phyloP scores from a whole-genome alignment of 1,140 invertebrate species.

The Parasteatoda tepidariorum region DNA sequence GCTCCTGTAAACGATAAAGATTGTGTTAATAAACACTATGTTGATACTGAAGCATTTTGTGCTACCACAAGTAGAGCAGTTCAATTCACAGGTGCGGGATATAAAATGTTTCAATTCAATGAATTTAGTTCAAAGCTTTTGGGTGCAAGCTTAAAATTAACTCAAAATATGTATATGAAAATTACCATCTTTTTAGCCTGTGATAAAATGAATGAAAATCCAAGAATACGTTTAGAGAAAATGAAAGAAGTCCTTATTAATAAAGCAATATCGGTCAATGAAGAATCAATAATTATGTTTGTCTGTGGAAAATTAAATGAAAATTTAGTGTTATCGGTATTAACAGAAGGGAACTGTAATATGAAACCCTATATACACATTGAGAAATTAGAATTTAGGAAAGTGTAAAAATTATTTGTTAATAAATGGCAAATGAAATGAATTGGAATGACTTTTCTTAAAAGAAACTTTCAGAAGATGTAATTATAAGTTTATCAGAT shows the following conservation, averaged over 20 bases:
- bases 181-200: too few species aligned
- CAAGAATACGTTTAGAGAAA: too few species aligned
- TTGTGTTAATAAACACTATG: neutral
- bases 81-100: neutral
- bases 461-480: too few species aligned
- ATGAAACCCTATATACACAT: slow-evolving; percentile 10
- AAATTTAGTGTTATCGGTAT: neutral
- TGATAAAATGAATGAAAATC: too few species aligned
- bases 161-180: neutral
- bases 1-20: neutral
- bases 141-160: neutral
- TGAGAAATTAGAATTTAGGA: slow-evolving; percentile 11
- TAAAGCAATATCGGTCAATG: neutral
- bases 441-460: too few species aligned
- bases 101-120: neutral
- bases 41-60: neutral
- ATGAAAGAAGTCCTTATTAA: neutral
- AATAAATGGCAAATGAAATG: too few species aligned
- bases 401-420: too few species aligned
- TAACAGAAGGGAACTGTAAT: neutral
- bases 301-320: neutral
- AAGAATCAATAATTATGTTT: slow-evolving; percentile 7
- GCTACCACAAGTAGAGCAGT: neutral
- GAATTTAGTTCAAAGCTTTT: neutral
- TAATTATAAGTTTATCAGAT: too few species aligned